These are phyloP conservation scores for Kryptolebias marmoratus DNA, from an alignment of 2,113 vertebrate species.

Conservation along the genomic window DNA sequence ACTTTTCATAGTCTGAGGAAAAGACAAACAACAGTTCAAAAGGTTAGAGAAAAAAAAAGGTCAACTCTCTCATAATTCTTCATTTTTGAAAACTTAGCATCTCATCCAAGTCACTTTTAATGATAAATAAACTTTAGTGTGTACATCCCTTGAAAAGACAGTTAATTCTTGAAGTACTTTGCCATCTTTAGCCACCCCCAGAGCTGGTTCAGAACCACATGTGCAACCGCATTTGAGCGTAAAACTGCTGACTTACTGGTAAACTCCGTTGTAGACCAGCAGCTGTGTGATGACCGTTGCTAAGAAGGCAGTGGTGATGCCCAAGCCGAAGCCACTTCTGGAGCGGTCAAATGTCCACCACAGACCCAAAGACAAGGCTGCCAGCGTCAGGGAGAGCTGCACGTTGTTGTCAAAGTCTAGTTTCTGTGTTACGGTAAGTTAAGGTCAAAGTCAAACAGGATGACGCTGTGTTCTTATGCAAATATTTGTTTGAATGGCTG, in stretches of 20 bases:
- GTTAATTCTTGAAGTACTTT: too few relatives aligned
- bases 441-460: conserved; percentile 50
- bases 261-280: conserved; percentile 95
- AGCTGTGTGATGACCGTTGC: conserved; percentile 93
- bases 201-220: background rate
- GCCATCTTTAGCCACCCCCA: too few relatives aligned
- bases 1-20: too few relatives aligned
- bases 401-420: conserved; percentile 97
- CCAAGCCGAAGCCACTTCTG: conserved; percentile 93
- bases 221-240: background rate
- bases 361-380: conserved; percentile 92
- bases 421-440: conserved; percentile 83
- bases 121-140: too few relatives aligned
- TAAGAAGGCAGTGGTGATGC: conserved; percentile 92
- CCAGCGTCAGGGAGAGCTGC: conserved; percentile 94
- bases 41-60: too few relatives aligned
- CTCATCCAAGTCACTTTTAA: too few relatives aligned
- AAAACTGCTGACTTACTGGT: conserved; percentile 87
- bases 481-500: conserved; percentile 39
- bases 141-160: too few relatives aligned
- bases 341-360: conserved; percentile 99
- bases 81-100: too few relatives aligned
- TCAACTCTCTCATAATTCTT: too few relatives aligned
- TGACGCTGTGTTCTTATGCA: conserved; percentile 13
- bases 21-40: too few relatives aligned